These are phyloP conservation scores for Chionis minor DNA, from an alignment of 2,113 vertebrate genomes.

Conservation along the genomic window DNA sequence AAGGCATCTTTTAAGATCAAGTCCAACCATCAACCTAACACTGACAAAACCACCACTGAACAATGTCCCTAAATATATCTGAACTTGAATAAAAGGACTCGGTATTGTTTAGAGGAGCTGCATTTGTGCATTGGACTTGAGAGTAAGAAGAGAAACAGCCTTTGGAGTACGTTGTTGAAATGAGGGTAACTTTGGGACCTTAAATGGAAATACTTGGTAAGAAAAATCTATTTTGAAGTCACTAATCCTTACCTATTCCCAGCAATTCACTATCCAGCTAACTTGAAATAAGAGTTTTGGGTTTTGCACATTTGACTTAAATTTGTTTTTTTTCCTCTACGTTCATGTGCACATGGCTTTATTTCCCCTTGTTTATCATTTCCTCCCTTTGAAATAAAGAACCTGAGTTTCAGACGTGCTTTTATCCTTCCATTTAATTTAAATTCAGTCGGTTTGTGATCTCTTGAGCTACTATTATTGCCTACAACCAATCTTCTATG, in stretches of 20 bases:
- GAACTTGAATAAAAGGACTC: neutral
- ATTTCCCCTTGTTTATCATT: neutral
- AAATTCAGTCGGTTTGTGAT: neutral
- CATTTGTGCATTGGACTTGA: neutral
- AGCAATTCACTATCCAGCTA: neutral
- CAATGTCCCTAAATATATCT: neutral
- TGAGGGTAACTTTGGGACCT: neutral
- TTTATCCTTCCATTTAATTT: neutral
- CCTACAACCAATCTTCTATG: neutral
- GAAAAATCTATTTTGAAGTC: neutral
- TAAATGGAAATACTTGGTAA: neutral
- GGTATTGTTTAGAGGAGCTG: neutral
- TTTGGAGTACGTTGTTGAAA: neutral
- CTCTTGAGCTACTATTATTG: neutral
- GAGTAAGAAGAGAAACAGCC: neutral
- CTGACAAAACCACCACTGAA: too few relatives aligned
- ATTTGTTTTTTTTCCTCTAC: neutral
- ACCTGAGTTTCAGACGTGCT: neutral
- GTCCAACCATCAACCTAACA: too few relatives aligned
- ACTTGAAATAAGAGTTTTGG: neutral
- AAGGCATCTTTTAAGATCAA: too few relatives aligned
- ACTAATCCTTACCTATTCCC: neutral
- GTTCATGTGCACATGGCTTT: neutral
- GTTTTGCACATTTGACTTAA: neutral
- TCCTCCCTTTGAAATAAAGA: neutral